Conservation (phyloP, 2,888 invertebrate genomes). For the Synergus umbraculus region DNA sequence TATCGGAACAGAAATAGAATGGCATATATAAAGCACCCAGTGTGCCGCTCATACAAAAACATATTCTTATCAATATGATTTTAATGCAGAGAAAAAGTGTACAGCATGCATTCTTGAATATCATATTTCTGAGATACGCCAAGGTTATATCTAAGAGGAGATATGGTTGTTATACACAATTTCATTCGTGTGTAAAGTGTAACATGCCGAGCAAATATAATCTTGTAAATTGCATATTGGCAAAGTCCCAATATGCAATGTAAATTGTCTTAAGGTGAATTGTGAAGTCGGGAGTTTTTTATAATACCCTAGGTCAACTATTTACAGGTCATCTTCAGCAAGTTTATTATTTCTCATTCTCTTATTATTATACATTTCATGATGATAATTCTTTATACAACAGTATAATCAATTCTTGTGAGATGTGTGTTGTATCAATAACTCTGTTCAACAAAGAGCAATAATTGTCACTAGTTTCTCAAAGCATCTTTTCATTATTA, state of each 20-base stretch:
- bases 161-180: background rate
- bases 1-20: constrained; percentile 22
- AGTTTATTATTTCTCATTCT: background rate
- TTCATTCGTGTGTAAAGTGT: background rate
- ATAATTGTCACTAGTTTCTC: constrained; percentile 1
- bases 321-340: background rate
- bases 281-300: background rate
- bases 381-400: background rate
- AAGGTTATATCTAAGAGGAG: constrained; percentile 16
- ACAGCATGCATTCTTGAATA: constrained; percentile 35
- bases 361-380: too few relatives aligned
- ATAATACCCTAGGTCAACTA: background rate
- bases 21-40: constrained; percentile 15
- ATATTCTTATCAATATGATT: constrained; percentile 32
- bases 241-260: constrained; percentile 4
- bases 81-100: constrained; percentile 32
- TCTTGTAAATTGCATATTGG: background rate
- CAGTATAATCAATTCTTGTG: background rate
- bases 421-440: background rate
- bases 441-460: background rate
- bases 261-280: constrained; percentile 8
- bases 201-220: background rate
- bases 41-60: constrained; percentile 11
- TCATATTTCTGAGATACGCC: constrained; percentile 33
- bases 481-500: background rate